Percentiles rank a stretch among this genome's conserved stretches.
These are phyloP conservation scores for Whitmania pigra DNA, from an alignment of 1,140 invertebrate species.

Conservation along the genomic window DNA sequence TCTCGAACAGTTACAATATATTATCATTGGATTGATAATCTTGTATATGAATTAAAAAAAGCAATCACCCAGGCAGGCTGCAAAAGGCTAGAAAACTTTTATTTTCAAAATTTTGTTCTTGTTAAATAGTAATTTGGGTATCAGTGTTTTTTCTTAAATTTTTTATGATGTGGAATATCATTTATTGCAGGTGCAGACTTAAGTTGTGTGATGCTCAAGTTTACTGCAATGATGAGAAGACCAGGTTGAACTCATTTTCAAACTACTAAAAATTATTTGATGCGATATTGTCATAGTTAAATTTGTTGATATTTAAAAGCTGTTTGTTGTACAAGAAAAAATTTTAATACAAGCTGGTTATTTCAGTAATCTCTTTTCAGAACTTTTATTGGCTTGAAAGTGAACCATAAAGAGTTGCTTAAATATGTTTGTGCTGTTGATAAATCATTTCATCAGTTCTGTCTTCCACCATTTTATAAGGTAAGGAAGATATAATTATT, in stretches of 20 bases:
- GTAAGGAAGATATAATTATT: neutral
- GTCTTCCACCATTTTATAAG: neutral
- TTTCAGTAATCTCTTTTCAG: neutral
- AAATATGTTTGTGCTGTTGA: neutral
- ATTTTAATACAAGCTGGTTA: too few species aligned
- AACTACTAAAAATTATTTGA: too few species aligned
- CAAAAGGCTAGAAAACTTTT: too few species aligned
- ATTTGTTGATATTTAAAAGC: too few species aligned
- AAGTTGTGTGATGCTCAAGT: neutral
- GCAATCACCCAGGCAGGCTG: neutral
- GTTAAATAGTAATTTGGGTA: neutral
- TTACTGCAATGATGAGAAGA: constrained; percentile 9
- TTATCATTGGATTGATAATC: constrained; percentile 4
- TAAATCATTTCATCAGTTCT: neutral
- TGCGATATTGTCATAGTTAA: too few species aligned
- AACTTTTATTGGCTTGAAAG: constrained; percentile 1
- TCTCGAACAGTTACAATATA: neutral
- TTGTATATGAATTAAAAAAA: neutral
- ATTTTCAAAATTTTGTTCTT: neutral
- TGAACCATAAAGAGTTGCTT: neutral
- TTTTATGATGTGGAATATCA: too few species aligned
- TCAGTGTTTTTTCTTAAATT: too few species aligned
- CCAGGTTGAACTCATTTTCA: neutral
- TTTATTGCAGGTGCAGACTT: neutral
- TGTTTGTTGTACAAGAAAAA: too few species aligned